phyloP scores from a whole-genome alignment of 2,113 vertebrate species.

The Helogale parvula region DNA sequence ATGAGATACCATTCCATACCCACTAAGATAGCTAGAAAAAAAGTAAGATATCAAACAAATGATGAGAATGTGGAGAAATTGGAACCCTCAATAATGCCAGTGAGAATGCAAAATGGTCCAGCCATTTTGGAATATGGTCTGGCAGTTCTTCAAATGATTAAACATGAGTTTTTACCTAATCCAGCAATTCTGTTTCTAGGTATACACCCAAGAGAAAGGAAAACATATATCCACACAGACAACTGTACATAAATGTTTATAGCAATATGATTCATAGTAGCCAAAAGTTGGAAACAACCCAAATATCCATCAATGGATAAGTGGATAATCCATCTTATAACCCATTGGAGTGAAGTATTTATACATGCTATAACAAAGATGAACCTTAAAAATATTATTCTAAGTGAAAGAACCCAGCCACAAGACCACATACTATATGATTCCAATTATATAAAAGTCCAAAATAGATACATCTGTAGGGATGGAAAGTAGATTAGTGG shows the following conservation, averaged over 20 bases:
- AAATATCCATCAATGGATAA: background rate
- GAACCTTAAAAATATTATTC: background rate
- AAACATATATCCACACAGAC: background rate
- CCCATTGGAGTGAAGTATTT: background rate
- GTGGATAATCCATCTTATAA: background rate
- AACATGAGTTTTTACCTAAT: background rate
- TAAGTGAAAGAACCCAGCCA: background rate
- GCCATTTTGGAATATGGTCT: background rate
- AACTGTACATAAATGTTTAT: background rate
- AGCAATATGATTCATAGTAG: background rate
- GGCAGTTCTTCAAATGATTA: background rate
- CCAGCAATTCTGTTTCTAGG: background rate
- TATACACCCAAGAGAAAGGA: constrained; percentile 23
- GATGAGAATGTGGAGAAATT: background rate
- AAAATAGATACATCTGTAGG: background rate
- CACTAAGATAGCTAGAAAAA: background rate
- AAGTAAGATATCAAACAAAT: background rate
- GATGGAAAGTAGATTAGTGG: background rate
- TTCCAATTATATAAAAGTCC: background rate
- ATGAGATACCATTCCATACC: background rate
- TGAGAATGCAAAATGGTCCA: background rate
- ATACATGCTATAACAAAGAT: background rate
- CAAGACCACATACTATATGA: background rate
- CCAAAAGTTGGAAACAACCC: background rate
- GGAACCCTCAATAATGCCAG: background rate